Evolutionary conservation across 2,888 invertebrate species (phyloP).

Genomic region (Yponomeuta sedellus): DNA sequence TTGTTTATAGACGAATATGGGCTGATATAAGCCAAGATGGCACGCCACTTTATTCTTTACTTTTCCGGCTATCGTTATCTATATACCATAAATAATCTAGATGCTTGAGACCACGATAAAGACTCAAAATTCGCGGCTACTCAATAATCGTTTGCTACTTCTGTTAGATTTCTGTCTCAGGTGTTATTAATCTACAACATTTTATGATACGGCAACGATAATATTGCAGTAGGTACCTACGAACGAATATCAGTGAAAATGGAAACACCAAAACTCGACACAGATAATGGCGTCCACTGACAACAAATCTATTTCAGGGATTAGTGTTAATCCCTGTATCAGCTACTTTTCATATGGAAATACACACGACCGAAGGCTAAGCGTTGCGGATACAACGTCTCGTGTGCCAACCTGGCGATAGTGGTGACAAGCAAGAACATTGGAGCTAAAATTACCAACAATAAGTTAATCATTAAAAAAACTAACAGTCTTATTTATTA

Average conservation of each 20-base stretch:
- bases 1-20: too few relatives aligned
- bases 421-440: too few relatives aligned
- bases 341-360: background rate
- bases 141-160: background rate
- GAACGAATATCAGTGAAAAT: background rate
- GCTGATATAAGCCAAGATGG: too few relatives aligned
- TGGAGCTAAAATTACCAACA: too few relatives aligned
- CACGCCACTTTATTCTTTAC: too few relatives aligned
- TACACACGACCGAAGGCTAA: conserved; percentile 9
- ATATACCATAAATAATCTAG: too few relatives aligned
- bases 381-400: conserved; percentile 16
- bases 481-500: too few relatives aligned
- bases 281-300: background rate
- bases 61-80: too few relatives aligned
- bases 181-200: background rate
- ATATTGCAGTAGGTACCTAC: background rate
- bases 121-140: too few relatives aligned
- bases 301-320: conserved; percentile 2
- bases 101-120: too few relatives aligned
- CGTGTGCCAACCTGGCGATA: too few relatives aligned
- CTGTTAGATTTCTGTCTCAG: background rate
- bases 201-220: background rate
- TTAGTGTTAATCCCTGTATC: conserved; percentile 5
- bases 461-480: too few relatives aligned
- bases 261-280: background rate